Percentiles rank a stretch among this genome's conserved stretches.
These are phyloP conservation scores for Acipenser transmontanus DNA, from an alignment of 2,797 vertebrate genomes.

Conservation along the genomic window DNA sequence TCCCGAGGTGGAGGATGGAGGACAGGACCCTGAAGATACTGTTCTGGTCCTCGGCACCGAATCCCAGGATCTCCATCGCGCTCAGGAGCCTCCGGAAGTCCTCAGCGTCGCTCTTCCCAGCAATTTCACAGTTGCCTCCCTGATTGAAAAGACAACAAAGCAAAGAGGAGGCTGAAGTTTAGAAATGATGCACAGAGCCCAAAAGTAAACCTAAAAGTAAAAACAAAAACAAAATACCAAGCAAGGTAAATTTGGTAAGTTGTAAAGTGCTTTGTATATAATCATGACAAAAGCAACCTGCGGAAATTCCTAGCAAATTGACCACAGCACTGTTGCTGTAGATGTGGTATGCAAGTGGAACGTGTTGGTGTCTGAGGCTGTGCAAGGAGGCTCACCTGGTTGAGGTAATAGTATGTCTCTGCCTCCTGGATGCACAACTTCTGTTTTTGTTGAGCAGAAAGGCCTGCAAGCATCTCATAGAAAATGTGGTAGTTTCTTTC, in stretches of 20 bases:
- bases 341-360: too few relatives aligned
- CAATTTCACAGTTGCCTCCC: slow-evolving; percentile 90
- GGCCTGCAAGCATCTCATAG: slow-evolving; percentile 92
- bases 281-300: too few relatives aligned
- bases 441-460: slow-evolving; percentile 80
- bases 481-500: slow-evolving; percentile 98
- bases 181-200: too few relatives aligned
- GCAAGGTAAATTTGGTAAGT: too few relatives aligned
- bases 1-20: slow-evolving; percentile 90
- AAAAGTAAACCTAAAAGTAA: too few relatives aligned
- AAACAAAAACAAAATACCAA: too few relatives aligned
- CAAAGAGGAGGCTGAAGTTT: too few relatives aligned
- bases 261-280: too few relatives aligned
- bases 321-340: too few relatives aligned
- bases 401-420: slow-evolving; percentile 96
- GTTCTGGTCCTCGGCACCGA: slow-evolving; percentile 81
- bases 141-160: slow-evolving; percentile 31
- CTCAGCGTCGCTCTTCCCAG: slow-evolving; percentile 75
- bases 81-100: slow-evolving; percentile 82
- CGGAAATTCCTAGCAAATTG: too few relatives aligned
- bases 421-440: slow-evolving; percentile 86
- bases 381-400: slow-evolving; percentile 66
- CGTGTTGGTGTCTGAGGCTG: too few relatives aligned
- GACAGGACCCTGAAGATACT: slow-evolving; percentile 89
- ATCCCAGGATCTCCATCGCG: slow-evolving; percentile 88